phyloP scores from a whole-genome alignment of 2,113 vertebrate species.

The Chinchilla lanigera region DNA sequence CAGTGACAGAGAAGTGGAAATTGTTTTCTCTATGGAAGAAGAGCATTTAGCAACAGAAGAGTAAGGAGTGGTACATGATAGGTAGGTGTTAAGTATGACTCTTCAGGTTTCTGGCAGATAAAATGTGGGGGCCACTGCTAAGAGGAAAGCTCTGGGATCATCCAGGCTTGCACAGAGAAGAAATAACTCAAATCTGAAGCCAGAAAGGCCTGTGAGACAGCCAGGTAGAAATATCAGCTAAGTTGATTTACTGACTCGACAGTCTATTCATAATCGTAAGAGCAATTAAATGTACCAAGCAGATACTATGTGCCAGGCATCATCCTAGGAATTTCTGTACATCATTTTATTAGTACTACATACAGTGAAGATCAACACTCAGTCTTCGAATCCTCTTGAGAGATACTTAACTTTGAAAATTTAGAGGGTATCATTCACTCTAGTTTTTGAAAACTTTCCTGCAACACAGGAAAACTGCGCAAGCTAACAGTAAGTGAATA shows the following conservation, averaged over 20 bases:
- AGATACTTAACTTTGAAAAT: constrained; percentile 21
- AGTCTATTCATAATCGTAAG: background rate
- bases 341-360: constrained; percentile 16
- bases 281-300: background rate
- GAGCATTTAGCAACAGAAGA: background rate
- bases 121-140: background rate
- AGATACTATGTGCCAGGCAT: background rate
- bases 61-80: background rate
- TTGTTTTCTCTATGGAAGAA: background rate
- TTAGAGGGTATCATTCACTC: background rate
- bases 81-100: background rate
- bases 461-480: background rate
- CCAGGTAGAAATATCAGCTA: background rate
- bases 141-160: background rate
- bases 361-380: background rate
- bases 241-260: background rate
- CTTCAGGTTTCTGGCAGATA: background rate
- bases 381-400: background rate
- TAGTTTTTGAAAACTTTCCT: constrained; percentile 28
- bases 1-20: background rate
- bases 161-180: background rate
- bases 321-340: background rate
- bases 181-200: background rate
- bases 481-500: constrained; percentile 4
- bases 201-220: background rate